Percentiles rank a stretch among this genome's conserved stretches.
phyloP scores from a whole-genome alignment of 1,140 invertebrate genomes.

The Meloidogyne floridensis region DNA sequence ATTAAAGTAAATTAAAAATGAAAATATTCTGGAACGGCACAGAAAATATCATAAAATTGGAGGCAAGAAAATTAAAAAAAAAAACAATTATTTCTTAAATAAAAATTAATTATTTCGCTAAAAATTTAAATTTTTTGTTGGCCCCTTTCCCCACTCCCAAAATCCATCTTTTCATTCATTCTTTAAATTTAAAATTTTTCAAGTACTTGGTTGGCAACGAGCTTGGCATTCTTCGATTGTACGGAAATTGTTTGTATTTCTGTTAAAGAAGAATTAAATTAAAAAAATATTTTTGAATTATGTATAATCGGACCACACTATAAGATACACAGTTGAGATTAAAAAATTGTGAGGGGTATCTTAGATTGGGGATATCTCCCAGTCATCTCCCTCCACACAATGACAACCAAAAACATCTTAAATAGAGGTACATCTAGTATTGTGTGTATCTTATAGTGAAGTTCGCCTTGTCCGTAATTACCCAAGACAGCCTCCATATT shows the following conservation, averaged over 20 bases:
- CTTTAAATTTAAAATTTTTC: conserved; percentile 69
- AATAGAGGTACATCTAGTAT: too few relatives aligned
- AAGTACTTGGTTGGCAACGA: conserved; percentile 33
- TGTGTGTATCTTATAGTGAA: too few relatives aligned
- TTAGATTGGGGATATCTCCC: too few relatives aligned
- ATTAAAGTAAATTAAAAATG: too few relatives aligned
- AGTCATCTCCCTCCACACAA: too few relatives aligned
- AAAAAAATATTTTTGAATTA: background rate
- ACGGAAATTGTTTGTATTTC: conserved; percentile 78
- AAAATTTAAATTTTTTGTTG: background rate
- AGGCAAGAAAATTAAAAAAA: too few relatives aligned
- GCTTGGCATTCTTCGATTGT: conserved; percentile 54
- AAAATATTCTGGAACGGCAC: too few relatives aligned
- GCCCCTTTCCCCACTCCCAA: background rate
- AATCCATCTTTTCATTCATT: conserved; percentile 71
- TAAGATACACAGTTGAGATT: too few relatives aligned
- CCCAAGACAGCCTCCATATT: conserved; percentile 67
- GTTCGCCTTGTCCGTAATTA: conserved; percentile 55
- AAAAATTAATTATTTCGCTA: conserved; percentile 1
- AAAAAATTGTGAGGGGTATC: too few relatives aligned
- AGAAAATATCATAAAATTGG: too few relatives aligned
- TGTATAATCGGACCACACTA: background rate
- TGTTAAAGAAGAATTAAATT: conserved; percentile 67
- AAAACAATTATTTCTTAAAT: too few relatives aligned
- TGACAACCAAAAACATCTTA: too few relatives aligned